Evolutionary conservation across 2,888 invertebrate species (phyloP).

Genomic region (Synanthedon andrenaeformis): DNA sequence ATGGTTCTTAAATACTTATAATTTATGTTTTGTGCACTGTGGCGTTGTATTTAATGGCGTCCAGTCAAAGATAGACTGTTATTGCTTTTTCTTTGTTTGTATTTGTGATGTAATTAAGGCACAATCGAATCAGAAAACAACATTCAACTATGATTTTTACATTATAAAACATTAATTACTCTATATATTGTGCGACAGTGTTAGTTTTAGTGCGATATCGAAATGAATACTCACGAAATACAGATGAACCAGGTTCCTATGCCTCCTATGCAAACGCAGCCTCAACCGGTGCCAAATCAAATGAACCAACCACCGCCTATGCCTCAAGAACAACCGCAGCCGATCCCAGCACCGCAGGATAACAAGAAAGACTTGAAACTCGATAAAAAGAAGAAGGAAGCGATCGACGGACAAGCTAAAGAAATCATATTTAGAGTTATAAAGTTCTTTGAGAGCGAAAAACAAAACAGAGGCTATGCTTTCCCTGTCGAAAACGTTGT

Average conservation of each 20-base stretch:
- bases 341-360: background rate
- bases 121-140: background rate
- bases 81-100: background rate
- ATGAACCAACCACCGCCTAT: background rate
- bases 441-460: conserved; percentile 62
- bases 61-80: background rate
- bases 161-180: background rate
- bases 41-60: background rate
- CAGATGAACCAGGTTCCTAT: background rate
- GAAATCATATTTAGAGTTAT: conserved; percentile 60
- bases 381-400: conserved; percentile 58
- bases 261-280: background rate
- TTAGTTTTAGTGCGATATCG: background rate
- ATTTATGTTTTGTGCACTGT: background rate
- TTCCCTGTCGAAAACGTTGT: conserved; percentile 61
- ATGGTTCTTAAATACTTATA: background rate
- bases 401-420: conserved; percentile 57
- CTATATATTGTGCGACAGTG: background rate
- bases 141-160: background rate
- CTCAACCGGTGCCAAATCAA: background rate
- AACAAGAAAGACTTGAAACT: conserved; percentile 26
- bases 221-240: background rate
- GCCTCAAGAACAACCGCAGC: background rate
- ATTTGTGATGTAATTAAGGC: background rate
- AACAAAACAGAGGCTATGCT: conserved; percentile 57